Conservation (phyloP, 2,113 vertebrate genomes). For the Typhlomys cinereus region DNA sequence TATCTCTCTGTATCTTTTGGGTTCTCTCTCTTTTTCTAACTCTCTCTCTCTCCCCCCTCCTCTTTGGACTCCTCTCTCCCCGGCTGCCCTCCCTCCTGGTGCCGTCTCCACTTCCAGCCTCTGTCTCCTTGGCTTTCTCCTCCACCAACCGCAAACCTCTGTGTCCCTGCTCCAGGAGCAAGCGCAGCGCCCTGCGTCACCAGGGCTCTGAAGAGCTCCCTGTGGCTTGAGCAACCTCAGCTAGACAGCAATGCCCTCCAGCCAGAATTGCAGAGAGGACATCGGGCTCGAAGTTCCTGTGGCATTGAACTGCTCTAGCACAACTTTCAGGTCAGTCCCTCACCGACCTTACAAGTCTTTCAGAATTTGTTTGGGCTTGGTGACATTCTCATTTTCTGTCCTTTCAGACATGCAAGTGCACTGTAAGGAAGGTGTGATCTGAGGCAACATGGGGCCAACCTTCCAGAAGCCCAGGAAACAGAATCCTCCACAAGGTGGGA, state of each 20-base stretch:
- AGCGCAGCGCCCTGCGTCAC: rapidly evolving
- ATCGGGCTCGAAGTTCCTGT: neutral
- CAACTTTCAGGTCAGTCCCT: neutral
- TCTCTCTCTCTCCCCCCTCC: neutral
- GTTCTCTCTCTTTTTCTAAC: too few species aligned
- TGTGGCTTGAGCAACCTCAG: neutral
- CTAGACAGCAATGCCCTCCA: too few species aligned
- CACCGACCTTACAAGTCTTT: neutral
- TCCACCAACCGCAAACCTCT: neutral
- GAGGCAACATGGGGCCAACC: too few species aligned
- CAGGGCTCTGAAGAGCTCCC: neutral
- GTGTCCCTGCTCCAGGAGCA: rapidly evolving
- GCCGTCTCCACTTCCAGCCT: neutral
- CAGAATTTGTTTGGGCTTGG: neutral
- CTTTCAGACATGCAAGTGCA: rapidly evolving
- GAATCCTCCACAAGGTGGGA: neutral
- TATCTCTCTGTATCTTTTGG: too few species aligned
- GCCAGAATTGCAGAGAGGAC: neutral
- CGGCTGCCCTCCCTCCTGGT: neutral
- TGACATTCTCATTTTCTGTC: neutral
- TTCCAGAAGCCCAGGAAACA: neutral
- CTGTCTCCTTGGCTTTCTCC: too few species aligned
- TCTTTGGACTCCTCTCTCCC: neutral
- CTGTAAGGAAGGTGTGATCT: neutral
- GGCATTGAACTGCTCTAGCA: neutral